Evolutionary conservation across 2,888 invertebrate genomes (phyloP), one percentile per base, ranked within the genome.

Genomic region (Timema cristinae): DNA sequence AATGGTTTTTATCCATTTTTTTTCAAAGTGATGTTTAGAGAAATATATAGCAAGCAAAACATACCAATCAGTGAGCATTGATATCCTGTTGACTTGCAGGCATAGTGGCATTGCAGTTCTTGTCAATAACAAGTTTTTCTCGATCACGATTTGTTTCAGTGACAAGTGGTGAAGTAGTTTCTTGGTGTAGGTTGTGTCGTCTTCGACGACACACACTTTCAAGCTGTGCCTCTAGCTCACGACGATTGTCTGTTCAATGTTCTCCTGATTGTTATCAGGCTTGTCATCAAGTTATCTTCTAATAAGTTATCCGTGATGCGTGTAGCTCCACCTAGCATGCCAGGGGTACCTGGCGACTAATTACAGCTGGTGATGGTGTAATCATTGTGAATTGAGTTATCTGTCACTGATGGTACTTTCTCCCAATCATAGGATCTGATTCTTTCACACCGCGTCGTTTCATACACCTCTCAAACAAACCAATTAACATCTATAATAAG

Each of bases 371-470:
- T 48, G 77, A 77, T 59, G 78, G 72, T 16, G 73, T 75, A 52
- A 72, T 75, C 9, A 75, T 71, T 16, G 76, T 76, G 74, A 11
- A 75, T 73, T 8, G 76, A 73, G 56, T 75, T 75, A 70, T 75
- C 75, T 51, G 75, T 70, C 15, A 76, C 74, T 15, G 71, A 49
- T 47, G 75, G 73, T 47, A 75, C 81, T 78, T 89, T 95, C 85
- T 98, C 98, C 97, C 98, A 98, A 81, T 98, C 98, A 81, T 92
- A 98, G 0, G 94, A 84, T 98, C 98, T 0, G 89, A 86, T 75
- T 95, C 93, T 77, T 93, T 90, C 10, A 98, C 94, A 48, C 95
- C 95, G 15, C 97, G 88, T 0, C 97, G 86, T 81, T 95, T 94
- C 91, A 97, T 96, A 84, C 97, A 97, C 49, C 96, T 85, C 82